These are phyloP conservation scores for Sipha maydis DNA, from an alignment of 2,888 invertebrate genomes.

Conservation along the genomic window DNA sequence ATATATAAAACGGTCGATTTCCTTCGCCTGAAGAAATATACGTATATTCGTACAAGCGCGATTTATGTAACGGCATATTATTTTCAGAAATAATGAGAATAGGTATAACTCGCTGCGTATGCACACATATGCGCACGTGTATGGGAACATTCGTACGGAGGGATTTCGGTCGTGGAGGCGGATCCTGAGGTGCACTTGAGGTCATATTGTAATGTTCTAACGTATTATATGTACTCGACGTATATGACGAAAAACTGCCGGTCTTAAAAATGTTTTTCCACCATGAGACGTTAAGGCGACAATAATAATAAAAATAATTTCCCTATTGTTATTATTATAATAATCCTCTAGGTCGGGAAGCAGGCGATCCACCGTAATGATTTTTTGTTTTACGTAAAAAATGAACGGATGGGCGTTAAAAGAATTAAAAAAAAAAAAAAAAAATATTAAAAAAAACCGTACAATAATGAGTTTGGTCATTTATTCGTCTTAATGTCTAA, in stretches of 20 bases:
- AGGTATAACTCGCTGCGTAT: too few species aligned
- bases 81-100: neutral
- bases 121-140: neutral
- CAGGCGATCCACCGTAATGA: too few species aligned
- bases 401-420: neutral
- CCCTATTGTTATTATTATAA: too few species aligned
- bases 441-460: neutral
- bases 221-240: neutral
- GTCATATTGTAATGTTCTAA: too few species aligned
- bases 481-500: too few species aligned
- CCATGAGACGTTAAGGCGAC: neutral
- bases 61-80: neutral
- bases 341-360: too few species aligned
- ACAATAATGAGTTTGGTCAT: neutral
- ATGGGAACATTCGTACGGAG: neutral
- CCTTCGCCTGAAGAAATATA: neutral
- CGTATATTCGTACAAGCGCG: neutral
- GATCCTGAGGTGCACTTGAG: too few species aligned
- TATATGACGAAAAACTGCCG: neutral
- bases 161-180: neutral
- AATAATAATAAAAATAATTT: neutral
- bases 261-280: neutral
- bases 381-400: too few species aligned
- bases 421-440: too few species aligned
- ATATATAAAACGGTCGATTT: neutral